Evolutionary conservation across 2,888 invertebrate genomes (phyloP).

Genomic region (Himalopsyche japonica): DNA sequence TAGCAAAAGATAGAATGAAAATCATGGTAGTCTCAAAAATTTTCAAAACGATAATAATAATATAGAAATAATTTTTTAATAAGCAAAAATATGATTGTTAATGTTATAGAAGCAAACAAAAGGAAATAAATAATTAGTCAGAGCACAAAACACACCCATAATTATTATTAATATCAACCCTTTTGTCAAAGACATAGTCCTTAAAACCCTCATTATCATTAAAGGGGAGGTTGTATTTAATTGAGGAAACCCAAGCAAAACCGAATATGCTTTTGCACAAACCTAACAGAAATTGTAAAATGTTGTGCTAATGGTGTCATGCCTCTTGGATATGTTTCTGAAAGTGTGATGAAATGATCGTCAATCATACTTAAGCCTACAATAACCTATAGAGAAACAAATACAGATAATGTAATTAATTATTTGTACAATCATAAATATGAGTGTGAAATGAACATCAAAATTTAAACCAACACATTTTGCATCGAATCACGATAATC

Average conservation of each 20-base stretch:
- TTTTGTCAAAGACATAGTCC: not conserved
- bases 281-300: conserved; percentile 24
- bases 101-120: too few relatives aligned
- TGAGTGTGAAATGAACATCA: not conserved
- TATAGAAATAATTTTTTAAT: too few relatives aligned
- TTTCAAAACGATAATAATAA: too few relatives aligned
- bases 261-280: conserved; percentile 12
- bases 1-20: too few relatives aligned
- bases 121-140: too few relatives aligned
- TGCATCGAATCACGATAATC: not conserved
- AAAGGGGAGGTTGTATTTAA: not conserved
- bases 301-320: conserved; percentile 23
- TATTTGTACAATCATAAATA: not conserved
- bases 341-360: conserved; percentile 5
- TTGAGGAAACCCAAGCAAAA: conserved; percentile 11
- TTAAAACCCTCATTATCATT: not conserved
- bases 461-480: not conserved
- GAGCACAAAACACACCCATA: not conserved
- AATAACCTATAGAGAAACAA: not conserved
- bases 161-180: not conserved
- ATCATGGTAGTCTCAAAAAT: too few relatives aligned
- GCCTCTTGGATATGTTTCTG: conserved; percentile 25
- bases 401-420: not conserved
- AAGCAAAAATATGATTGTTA: too few relatives aligned
- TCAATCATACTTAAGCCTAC: not conserved